Conservation (phyloP, 2,797 vertebrate species). For the Malurus leucopterus region DNA sequence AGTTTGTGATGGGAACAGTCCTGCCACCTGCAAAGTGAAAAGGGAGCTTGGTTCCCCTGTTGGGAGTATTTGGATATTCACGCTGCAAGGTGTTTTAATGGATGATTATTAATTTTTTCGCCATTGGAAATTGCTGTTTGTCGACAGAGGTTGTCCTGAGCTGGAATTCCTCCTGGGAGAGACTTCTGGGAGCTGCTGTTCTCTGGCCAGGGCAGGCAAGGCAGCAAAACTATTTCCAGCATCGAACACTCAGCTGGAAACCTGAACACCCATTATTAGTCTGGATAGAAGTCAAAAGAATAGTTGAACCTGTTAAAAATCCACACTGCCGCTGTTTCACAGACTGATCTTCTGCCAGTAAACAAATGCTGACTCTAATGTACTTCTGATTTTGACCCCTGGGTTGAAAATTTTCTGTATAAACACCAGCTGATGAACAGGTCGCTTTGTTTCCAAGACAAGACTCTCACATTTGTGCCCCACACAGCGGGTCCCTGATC, state of each 20-base stretch:
- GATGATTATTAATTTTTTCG: not conserved
- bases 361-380: constrained; percentile 38
- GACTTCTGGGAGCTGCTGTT: not conserved
- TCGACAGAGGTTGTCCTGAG: not conserved
- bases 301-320: constrained; percentile 26
- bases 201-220: not conserved
- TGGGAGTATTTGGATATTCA: not conserved
- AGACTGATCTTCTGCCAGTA: constrained; percentile 38
- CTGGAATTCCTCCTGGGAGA: not conserved
- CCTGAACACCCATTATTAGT: not conserved
- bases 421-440: constrained; percentile 39
- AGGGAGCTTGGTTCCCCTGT: not conserved
- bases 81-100: not conserved
- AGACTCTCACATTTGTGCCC: not conserved
- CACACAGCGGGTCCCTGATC: constrained; percentile 31
- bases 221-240: not conserved
- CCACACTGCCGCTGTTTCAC: not conserved
- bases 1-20: constrained; percentile 51
- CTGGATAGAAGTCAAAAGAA: constrained; percentile 33
- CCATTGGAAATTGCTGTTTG: not conserved
- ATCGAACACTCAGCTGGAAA: constrained; percentile 1
- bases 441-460: constrained; percentile 34
- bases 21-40: not conserved
- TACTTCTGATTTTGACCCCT: constrained; percentile 18
- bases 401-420: constrained; percentile 12